Evolutionary conservation across 2,113 vertebrate genomes (phyloP), one percentile per base, ranked within the genome.

Genomic region (Morone chrysops): DNA sequence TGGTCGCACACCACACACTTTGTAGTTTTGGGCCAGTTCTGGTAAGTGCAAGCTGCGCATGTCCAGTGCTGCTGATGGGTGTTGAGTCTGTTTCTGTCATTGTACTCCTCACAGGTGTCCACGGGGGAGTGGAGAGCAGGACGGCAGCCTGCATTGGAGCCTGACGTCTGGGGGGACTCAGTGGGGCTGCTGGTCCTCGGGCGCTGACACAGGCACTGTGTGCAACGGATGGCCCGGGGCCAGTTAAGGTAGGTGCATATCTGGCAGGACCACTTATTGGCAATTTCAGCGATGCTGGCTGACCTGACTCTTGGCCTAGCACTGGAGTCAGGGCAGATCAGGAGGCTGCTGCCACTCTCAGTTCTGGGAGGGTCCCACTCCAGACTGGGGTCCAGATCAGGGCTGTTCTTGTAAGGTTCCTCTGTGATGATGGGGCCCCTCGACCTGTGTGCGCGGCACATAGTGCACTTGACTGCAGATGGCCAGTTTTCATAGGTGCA

Each of bases 181-280:
- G 96, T 96, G 61, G 97, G 97, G 70, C 96, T 97, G 93, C 96
- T 92, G 96, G 96, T 95, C 86, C 96, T 96, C 51, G 95, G 97
- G 88, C 94, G 94, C 53, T 95, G 96, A 61, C 96, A 97, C 92
- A 99, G 95, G 90, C 98, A 99, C 95, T 99, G 98, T 5, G 98
- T 99, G 86, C 98, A 99, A 68, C 98, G 94, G 66, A 99, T 96
- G 6, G 98, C 98, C 43, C 98, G 92, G 0, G 98, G 97, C 98
- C 98, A 99, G 96, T 99, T 99, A 95, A 99, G 96, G 81, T 99
- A 99, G 0, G 98, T 99, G 94, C 98, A 99, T 95, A 99, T 96
- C 84, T 98, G 97, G 90, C 98, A 99, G 8, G 98, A 99, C 98
- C 98, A 99, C 75, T 99, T 99, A 79, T 94, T 97, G 86, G 97